Percentiles rank a stretch among this genome's conserved stretches.
These are phyloP conservation scores for Orientallactaga bullata DNA, from an alignment of 2,113 vertebrate species.

Conservation along the genomic window DNA sequence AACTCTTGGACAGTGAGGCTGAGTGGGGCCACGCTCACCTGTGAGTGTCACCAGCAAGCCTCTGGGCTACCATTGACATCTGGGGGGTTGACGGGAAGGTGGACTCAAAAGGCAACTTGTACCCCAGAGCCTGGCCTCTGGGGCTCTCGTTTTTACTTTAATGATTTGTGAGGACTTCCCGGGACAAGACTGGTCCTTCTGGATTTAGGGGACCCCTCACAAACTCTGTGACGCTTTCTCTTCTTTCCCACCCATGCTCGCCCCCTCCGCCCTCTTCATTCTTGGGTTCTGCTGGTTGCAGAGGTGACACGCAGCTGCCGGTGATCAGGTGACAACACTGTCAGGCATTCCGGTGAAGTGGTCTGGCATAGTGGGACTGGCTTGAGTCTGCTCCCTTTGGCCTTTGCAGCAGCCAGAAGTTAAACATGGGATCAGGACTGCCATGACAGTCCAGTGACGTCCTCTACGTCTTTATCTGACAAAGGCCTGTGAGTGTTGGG, in stretches of 20 bases:
- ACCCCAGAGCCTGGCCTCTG: rapidly evolving
- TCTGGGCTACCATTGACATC: not conserved
- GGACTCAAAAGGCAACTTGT: not conserved
- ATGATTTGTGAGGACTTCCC: not conserved
- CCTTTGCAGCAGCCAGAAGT: not conserved
- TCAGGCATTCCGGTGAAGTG: not conserved
- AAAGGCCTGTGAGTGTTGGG: not conserved
- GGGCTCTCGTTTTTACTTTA: not conserved
- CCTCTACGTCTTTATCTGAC: not conserved
- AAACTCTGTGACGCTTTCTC: no score
- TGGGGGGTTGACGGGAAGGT: no score
- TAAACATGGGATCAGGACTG: not conserved
- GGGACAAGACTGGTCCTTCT: rapidly evolving
- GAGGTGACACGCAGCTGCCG: not conserved
- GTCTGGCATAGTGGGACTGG: no score
- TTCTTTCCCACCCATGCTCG: no score
- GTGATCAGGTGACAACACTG: not conserved
- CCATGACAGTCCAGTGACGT: not conserved
- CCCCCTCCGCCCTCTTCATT: no score
- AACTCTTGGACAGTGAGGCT: not conserved
- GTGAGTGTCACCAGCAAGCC: not conserved
- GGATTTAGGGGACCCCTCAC: not conserved
- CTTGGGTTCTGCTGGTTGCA: no score
- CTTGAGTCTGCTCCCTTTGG: not conserved
- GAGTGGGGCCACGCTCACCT: not conserved